Evolutionary conservation across 2,888 invertebrate genomes (phyloP).

Genomic region (Pachymerium ferrugineum): DNA sequence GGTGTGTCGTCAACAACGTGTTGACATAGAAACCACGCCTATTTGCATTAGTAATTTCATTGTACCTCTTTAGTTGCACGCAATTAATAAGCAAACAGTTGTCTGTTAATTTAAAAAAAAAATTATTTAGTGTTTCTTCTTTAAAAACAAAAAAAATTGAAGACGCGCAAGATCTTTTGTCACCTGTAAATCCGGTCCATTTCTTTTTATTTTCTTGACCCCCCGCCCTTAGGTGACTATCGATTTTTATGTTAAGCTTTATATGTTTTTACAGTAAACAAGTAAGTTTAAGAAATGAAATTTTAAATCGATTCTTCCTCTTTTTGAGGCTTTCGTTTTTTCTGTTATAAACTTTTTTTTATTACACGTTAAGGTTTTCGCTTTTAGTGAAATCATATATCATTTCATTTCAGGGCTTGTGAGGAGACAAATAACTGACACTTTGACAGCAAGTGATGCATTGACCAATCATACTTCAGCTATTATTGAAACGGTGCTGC

Average conservation of each 20-base stretch:
- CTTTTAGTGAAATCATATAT: too few species aligned
- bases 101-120: too few species aligned
- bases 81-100: background rate
- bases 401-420: background rate
- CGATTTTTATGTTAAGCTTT: background rate
- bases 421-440: background rate
- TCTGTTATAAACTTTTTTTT: too few species aligned
- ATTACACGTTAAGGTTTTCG: too few species aligned
- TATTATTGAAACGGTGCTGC: constrained; percentile 16
- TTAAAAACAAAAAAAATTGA: background rate
- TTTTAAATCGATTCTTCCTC: background rate
- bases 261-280: background rate
- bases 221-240: background rate
- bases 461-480: constrained; percentile 30
- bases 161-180: too few species aligned
- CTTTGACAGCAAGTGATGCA: background rate
- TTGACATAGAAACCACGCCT: background rate
- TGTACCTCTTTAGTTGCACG: background rate
- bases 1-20: background rate
- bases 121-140: background rate
- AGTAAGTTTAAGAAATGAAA: background rate
- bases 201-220: background rate
- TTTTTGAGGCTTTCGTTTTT: background rate
- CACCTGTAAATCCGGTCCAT: background rate
- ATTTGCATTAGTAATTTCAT: background rate